Percentiles rank a stretch among this genome's conserved stretches.
These are phyloP conservation scores for Cheilinus undulatus DNA, from an alignment of 2,113 vertebrate species.

Conservation along the genomic window DNA sequence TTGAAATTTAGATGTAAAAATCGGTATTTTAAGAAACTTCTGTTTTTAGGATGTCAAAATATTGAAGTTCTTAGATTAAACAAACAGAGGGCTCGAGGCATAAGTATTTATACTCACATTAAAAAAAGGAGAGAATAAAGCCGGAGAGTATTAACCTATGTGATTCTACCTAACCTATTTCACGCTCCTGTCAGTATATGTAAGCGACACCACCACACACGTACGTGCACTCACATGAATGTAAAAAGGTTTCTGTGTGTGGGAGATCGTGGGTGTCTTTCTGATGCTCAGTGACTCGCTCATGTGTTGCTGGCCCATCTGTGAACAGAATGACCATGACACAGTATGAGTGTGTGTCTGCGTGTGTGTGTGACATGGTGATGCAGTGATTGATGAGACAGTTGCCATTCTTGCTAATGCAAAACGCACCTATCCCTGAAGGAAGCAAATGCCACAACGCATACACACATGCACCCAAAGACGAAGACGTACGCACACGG, in stretches of 20 bases:
- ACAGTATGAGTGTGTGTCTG: conserved; percentile 48
- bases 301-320: conserved; percentile 89
- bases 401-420: conserved; percentile 88
- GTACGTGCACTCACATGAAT: conserved; percentile 3
- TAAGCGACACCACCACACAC: conserved; percentile 53
- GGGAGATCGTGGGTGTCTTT: conserved; percentile 70
- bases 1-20: not conserved
- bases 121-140: conserved; percentile 45
- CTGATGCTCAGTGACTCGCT: conserved; percentile 81
- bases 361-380: conserved; percentile 67
- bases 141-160: conserved; percentile 59
- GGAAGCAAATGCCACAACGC: conserved; percentile 76
- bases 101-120: conserved; percentile 35
- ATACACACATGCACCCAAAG: conserved; percentile 43
- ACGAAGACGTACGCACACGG: conserved; percentile 37
- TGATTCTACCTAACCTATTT: conserved; percentile 83
- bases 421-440: conserved; percentile 78
- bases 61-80: not conserved
- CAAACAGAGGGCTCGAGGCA: conserved; percentile 10
- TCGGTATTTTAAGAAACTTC: not conserved
- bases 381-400: conserved; percentile 88
- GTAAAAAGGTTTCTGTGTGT: not conserved
- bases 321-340: conserved; percentile 84
- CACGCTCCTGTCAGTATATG: conserved; percentile 71
- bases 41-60: not conserved